Base-by-base conservation (phyloP, 1,140 invertebrate species). In the Paraescarpia echinospica region DNA sequence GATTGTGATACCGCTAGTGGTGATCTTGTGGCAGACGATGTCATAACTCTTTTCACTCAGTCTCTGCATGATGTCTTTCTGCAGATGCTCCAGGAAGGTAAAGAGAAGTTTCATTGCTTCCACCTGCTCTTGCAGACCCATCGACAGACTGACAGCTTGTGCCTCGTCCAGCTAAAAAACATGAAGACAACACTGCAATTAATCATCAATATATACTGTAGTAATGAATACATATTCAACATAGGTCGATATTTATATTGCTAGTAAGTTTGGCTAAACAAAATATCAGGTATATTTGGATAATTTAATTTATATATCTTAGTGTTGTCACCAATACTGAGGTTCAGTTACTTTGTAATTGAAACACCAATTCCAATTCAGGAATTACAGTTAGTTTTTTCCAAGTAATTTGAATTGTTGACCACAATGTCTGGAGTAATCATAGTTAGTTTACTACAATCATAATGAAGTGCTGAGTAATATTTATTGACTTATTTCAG, bases 151-250 rank as follows among this genome's bases (percentile, higher is more conserved):
- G 33, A 91, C n/a, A 1, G 35, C 9, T 27, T 33, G 35, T n/a
- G 91, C 91, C 51, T 91, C 91, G 34, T 91, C 91, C 35, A 91
- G 91, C 91, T 91, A n/a, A 8, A 91, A 4, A 91, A 77, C 59
- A 77, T 18, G 2, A 77, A 77, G 2, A 27, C 4, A 22, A 27
- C 27, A 27, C 59, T 77, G 59, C 27, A 22, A 31, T 77, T 77
- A 77, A 41, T 6, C 41, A 41, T 41, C 41, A 41, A 41, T 41
- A 41, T 41, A 41, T 6, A 41, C 4, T 41, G 12, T 41, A 41
- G 4, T 12, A 41, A 12, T 41, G 41, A 41, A 41, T 6, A 77
- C 22, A 77, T 77, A 4, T 77, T 31, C 4, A 31, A 31, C 59
- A 77, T 77, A 27, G 9, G 8, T 77, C 59, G 27, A 77, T 27